Base-by-base conservation (phyloP, 2,113 vertebrate species). In the Pitta sordida region DNA sequence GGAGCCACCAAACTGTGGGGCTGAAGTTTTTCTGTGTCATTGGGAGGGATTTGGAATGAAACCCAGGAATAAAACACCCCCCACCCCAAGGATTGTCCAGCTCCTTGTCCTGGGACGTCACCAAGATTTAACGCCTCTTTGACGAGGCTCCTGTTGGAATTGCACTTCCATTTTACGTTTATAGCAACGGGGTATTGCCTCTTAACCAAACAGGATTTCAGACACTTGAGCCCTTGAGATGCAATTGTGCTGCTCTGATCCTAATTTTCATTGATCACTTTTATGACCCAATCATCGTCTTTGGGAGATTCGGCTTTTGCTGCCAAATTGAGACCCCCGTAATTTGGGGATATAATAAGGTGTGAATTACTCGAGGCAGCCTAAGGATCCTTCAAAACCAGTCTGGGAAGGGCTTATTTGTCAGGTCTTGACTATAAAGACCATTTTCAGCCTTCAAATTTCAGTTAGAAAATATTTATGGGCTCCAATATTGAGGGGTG, bases 191-290 rank as follows among this genome's bases (percentile, higher is more conserved):
- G 91, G 88, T 93, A 23, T 80, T 76, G 80, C 92, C 80, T 82
- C 75, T 51, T 81, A 65, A 92, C 70, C 69, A 94, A 96, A 70
- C 20, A 15, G 93, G 82, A 93, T 96, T 94, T 93, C 88, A 90
- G 94, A 58, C 27, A 74, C 78, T 65, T 3, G 39, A 86, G 59
- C 58, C 56, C 24, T 74, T 83, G 76, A 91, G 86, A 20, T 22
- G 74, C 60, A 58, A 32, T 97, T 95, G 92, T 63, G 56, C 19
- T 18, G 16, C 60, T 36, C 78, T 70, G 55, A 71, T 68, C 74
- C 84, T 87, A 51, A 74, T 95, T 96, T 97, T 34, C 60, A 65
- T 64, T 60, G 53, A 67, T 95, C 21, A 12, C 73, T 91, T 86
- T 92, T 93, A 93, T 26, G 68, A 51, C 11, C 71, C 51, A 20